These are phyloP conservation scores for Cephalopterus ornatus DNA, from an alignment of 2,113 vertebrate species.

Conservation along the genomic window DNA sequence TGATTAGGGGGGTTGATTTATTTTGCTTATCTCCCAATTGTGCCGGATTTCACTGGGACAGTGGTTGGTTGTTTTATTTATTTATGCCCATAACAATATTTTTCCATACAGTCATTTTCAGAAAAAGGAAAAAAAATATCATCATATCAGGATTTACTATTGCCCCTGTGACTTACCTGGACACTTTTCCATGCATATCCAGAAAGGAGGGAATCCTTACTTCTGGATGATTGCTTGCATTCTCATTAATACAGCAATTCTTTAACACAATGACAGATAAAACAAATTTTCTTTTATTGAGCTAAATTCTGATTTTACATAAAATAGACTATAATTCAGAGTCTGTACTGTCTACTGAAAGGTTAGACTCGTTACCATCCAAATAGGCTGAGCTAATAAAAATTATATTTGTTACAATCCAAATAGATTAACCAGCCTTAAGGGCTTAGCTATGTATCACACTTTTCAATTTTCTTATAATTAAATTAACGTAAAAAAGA, in stretches of 20 bases:
- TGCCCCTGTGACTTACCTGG: constrained; percentile 11
- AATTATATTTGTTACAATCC: constrained; percentile 83
- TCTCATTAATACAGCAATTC: constrained; percentile 67
- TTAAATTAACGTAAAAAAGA: constrained; percentile 81
- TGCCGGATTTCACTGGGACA: background rate
- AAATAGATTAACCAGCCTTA: constrained; percentile 82
- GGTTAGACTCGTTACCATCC: constrained; percentile 79
- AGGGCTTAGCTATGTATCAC: constrained; percentile 79
- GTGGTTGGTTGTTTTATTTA: background rate
- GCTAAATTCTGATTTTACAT: constrained; percentile 74
- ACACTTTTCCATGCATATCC: background rate
- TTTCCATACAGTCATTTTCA: background rate
- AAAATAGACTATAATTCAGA: constrained; percentile 78
- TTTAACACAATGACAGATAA: constrained; percentile 72
- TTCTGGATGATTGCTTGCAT: background rate
- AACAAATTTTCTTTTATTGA: constrained; percentile 73
- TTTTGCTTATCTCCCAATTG: background rate
- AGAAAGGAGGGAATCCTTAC: background rate
- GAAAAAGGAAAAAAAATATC: background rate
- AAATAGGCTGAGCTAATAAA: constrained; percentile 81
- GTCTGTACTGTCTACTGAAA: constrained; percentile 76
- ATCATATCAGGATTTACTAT: background rate
- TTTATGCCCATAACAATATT: background rate
- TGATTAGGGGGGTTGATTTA: background rate
- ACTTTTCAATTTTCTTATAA: constrained; percentile 82